Percentiles rank a stretch among this genome's conserved stretches.
Conservation (phyloP, 1,140 invertebrate species). For the Halesus radiatus region DNA sequence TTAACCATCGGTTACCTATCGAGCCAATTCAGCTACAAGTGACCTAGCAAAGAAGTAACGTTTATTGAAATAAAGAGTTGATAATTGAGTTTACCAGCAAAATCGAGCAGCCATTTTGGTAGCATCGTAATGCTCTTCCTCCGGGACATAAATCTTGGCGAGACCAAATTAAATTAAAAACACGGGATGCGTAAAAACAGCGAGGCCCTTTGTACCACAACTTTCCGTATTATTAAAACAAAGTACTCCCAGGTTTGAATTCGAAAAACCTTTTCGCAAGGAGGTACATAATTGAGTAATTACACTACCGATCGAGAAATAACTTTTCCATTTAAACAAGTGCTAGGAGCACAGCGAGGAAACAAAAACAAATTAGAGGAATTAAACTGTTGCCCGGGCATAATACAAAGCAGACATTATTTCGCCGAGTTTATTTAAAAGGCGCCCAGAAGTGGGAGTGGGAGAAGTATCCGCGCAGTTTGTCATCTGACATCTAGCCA, state of each 20-base stretch:
- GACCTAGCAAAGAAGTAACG: too few relatives aligned
- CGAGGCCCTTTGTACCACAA: neutral
- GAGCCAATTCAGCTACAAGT: too few relatives aligned
- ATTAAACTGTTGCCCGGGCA: constrained; percentile 39
- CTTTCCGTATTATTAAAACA: constrained; percentile 22
- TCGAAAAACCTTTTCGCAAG: constrained; percentile 16
- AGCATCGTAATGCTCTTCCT: neutral
- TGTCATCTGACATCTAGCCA: constrained; percentile 46
- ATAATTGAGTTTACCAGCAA: neutral
- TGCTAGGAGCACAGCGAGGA: constrained; percentile 21
- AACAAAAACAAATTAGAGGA: constrained; percentile 46
- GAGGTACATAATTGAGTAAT: constrained; percentile 34
- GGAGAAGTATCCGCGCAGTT: constrained; percentile 27
- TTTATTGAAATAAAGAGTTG: too few relatives aligned
- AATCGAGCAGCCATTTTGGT: constrained; percentile 6
- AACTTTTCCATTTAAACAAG: constrained; percentile 43
- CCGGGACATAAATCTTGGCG: constrained; percentile 19
- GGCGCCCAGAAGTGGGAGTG: neutral
- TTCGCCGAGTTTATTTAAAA: constrained; percentile 3
- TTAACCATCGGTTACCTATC: too few relatives aligned
- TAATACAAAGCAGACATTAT: constrained; percentile 40
- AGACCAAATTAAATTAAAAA: constrained; percentile 34
- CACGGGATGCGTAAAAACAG: neutral
- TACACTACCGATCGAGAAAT: constrained; percentile 19
- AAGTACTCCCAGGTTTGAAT: neutral